Evolutionary conservation across 1,140 invertebrate species (phyloP), one percentile per base, ranked within the genome.

Genomic region (Amyelois transitella): DNA sequence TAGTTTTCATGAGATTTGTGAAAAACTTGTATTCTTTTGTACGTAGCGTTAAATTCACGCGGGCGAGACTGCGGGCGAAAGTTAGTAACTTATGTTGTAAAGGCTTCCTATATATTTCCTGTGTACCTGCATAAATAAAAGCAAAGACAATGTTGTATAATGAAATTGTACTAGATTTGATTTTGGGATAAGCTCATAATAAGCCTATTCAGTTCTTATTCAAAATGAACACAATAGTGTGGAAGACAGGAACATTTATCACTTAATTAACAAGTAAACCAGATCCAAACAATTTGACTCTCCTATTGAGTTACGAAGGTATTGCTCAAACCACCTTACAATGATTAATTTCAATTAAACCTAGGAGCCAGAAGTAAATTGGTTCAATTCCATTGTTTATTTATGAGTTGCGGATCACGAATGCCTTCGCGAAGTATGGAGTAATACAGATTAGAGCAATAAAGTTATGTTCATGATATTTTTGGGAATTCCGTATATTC

Each of bases 381-480:
- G 32, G 32, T 38, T 38, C 32, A 38, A 14, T 38, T 38, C 17
- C 32, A 38, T 60, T 57, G 51, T 57, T 56, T 60, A 57, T 64
- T 59, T 55, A 53, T 57, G 48, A 51, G 51, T 52, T 58, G 8
- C 32, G 19, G 38, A 38, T 53, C 51, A 22, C 55, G 56, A 58
- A 63, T 59, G 48, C 48, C 21, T 57, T n/a, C 10, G 19, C 51
- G 28, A 52, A 55, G 38, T 55, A 62, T 44, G 53, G 32, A 43
- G 38, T 28, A 53, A 48, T 55, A 47, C 44, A 62, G 60, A 58
- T 62, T 58, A 43, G 53, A 38, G 52, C 43, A 45, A 45, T 50
- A 47, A 38, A 47, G 24, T 22, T 44, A 18, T 49, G 44, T 32
- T 22, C 56, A 55, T 52, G 52, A 28, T 32, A 52, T 49, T 62